phyloP scores from a whole-genome alignment of 2,113 vertebrate genomes.

The Poeciliopsis occidentalis region DNA sequence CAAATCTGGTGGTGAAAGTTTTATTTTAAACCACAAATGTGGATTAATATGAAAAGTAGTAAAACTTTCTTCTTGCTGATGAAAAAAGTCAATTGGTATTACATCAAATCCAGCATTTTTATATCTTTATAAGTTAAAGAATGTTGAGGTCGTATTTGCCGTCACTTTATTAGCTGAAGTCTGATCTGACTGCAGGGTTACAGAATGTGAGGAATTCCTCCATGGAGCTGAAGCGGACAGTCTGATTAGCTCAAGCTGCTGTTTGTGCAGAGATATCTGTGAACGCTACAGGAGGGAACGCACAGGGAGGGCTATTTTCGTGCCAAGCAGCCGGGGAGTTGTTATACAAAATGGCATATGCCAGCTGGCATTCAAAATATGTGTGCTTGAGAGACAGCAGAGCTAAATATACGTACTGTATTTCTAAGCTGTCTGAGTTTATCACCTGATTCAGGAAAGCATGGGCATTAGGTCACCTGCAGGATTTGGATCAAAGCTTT shows the following conservation, averaged over 20 bases:
- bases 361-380: slow-evolving; percentile 65
- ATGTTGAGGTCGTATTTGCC: neutral
- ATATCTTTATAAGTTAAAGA: neutral
- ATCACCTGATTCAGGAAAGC: slow-evolving; percentile 17
- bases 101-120: neutral
- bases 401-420: slow-evolving; percentile 69
- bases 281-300: slow-evolving; percentile 15
- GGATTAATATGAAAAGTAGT: neutral
- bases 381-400: slow-evolving; percentile 48
- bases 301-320: slow-evolving; percentile 67
- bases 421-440: slow-evolving; percentile 42
- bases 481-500: neutral
- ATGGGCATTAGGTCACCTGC: slow-evolving; percentile 19
- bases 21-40: neutral
- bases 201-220: slow-evolving; percentile 57
- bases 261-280: slow-evolving; percentile 41
- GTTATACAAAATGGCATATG: slow-evolving; percentile 71
- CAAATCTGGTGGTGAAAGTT: neutral
- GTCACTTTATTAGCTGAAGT: slow-evolving; percentile 3
- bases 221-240: slow-evolving; percentile 21
- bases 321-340: slow-evolving; percentile 51
- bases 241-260: slow-evolving; percentile 44
- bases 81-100: neutral
- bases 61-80: no score
- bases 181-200: slow-evolving; percentile 21